Evolutionary conservation across 2,797 vertebrate genomes (phyloP).

Genomic region (Psittacula derbiana): DNA sequence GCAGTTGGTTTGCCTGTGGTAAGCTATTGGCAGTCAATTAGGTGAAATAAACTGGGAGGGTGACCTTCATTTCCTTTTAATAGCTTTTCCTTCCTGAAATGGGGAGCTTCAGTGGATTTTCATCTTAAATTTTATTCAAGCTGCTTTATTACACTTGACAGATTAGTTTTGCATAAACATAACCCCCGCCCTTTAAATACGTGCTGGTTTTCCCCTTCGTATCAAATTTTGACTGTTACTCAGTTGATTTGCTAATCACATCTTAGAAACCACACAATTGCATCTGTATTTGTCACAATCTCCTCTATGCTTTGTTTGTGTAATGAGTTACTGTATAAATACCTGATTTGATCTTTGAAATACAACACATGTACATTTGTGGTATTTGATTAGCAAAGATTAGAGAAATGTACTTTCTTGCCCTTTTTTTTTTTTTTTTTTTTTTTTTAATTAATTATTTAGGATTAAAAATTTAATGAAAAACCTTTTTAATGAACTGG

Average conservation of each 20-base stretch:
- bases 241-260: slow-evolving; percentile 74
- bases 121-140: slow-evolving; percentile 86
- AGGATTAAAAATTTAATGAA: slow-evolving; percentile 38
- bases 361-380: slow-evolving; percentile 41
- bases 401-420: slow-evolving; percentile 40
- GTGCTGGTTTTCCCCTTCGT: slow-evolving; percentile 45
- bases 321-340: slow-evolving; percentile 72
- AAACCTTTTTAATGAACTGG: slow-evolving; percentile 19
- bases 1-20: slow-evolving; percentile 79
- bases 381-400: slow-evolving; percentile 67
- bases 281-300: slow-evolving; percentile 74
- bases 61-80: slow-evolving; percentile 95
- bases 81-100: slow-evolving; percentile 86
- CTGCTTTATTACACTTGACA: slow-evolving; percentile 86
- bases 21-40: slow-evolving; percentile 94
- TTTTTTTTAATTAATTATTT: not conserved
- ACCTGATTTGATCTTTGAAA: slow-evolving; percentile 21
- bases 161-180: slow-evolving; percentile 85
- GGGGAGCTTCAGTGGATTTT: slow-evolving; percentile 87
- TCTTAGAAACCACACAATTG: slow-evolving; percentile 74
- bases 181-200: slow-evolving; percentile 61
- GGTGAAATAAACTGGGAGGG: slow-evolving; percentile 95
- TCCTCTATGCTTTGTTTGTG: slow-evolving; percentile 64
- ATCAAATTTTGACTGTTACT: slow-evolving; percentile 77
- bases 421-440: not conserved